Evolutionary conservation across 1,140 invertebrate species (phyloP), one percentile per base, ranked within the genome.

Genomic region (Melipona quadrifasciata): DNA sequence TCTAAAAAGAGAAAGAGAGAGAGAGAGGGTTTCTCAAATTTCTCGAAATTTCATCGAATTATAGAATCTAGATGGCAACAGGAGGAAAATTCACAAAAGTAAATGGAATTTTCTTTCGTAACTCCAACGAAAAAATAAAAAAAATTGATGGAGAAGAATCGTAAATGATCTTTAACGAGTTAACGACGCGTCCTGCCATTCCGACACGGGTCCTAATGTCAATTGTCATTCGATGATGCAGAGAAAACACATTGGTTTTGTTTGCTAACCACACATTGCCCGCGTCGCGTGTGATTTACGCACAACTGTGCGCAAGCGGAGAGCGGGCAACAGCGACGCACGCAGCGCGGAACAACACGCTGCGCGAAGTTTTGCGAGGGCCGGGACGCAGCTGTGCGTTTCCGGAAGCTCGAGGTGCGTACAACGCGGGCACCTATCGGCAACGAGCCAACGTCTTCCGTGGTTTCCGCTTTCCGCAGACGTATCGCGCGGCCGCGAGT

Each of bases 371-470:
- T 82, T 82, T 82, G 67, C 55, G 57, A 68, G 11, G 19, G 17
- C 10, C 14, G 53, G 34, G 80, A 12, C 74, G 39, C 81, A 82
- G 81, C 73, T 77, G 80, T 39, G 80, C 58, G 72, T 75, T 65
- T 65, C 27, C 80, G 51, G 51, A 47, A 47, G 10, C 11, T n/a
- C 3, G 24, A n/a, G 5, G n/a, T 61, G 70, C 70, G 57, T 64
- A 64, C 6, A 74, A 65, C 80, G 58, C 21, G 47, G 17, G 61
- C 58, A 34, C 34, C 31, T 51, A 74, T 67, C 34, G 77, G 34
- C 17, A 21, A 70, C 47, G 55, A 53, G 31, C 72, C 58, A 76
- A 81, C 74, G 24, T 70, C 53, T n/a, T 39, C 12, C 12, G 51
- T 8, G 64, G 55, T 58, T 47, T 47, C 34, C 74, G 39, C n/a